Evolutionary conservation across 2,113 vertebrate species (phyloP).

Genomic region (Albula goreensis): DNA sequence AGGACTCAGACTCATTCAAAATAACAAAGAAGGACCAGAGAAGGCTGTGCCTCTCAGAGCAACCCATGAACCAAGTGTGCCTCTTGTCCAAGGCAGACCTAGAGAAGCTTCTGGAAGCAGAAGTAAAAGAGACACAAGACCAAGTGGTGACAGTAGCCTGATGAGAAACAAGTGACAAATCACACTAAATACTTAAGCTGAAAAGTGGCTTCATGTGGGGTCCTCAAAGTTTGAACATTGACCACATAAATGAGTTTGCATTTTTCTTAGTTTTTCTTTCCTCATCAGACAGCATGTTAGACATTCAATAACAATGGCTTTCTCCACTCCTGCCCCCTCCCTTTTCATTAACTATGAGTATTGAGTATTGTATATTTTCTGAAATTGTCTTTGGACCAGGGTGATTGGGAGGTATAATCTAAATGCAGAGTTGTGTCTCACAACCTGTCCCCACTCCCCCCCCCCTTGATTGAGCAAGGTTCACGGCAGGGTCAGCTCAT

Average conservation of each 20-base stretch:
- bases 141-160: too few species aligned
- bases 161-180: background rate
- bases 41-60: conserved; percentile 68
- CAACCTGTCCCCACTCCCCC: too few species aligned
- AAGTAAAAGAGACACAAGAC: conserved; percentile 70
- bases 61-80: conserved; percentile 82
- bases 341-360: background rate
- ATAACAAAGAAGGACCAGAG: conserved; percentile 75
- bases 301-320: background rate
- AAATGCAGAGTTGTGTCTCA: background rate
- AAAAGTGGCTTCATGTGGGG: too few species aligned
- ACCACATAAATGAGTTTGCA: background rate
- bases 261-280: background rate
- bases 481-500: background rate
- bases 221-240: background rate
- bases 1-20: conserved; percentile 70
- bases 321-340: background rate
- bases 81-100: conserved; percentile 85
- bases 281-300: background rate
- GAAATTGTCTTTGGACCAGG: background rate
- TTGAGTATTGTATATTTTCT: background rate
- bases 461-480: background rate
- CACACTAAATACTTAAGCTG: too few species aligned
- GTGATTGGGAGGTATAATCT: background rate
- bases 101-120: conserved; percentile 80